These are phyloP conservation scores for Uria lomvia DNA, from an alignment of 2,113 vertebrate species.

Conservation along the genomic window DNA sequence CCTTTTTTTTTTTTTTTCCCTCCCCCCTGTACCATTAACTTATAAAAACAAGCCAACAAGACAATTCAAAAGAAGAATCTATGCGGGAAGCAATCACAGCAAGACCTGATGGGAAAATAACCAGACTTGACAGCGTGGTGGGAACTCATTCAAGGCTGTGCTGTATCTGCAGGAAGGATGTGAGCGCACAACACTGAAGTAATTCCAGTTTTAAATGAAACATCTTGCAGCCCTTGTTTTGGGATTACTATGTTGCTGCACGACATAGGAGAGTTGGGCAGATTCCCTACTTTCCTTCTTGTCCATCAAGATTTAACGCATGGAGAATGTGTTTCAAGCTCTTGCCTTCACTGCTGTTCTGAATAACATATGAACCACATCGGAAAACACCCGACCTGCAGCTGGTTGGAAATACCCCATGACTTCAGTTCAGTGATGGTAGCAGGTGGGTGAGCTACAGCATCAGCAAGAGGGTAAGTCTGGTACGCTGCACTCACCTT, in stretches of 20 bases:
- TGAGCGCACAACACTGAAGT: neutral
- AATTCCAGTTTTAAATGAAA: neutral
- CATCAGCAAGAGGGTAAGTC: neutral
- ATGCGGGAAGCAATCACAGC: neutral
- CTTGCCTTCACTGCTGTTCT: neutral
- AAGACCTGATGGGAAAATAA: constrained; percentile 24
- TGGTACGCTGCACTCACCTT: neutral
- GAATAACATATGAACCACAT: neutral
- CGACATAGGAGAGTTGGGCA: neutral
- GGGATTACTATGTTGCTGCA: neutral
- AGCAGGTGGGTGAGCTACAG: neutral
- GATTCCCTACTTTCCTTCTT: neutral
- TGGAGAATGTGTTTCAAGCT: neutral
- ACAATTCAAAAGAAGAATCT: constrained; percentile 1
- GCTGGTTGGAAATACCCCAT: neutral
- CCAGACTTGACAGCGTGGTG: constrained; percentile 14
- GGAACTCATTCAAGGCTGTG: neutral
- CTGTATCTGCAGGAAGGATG: neutral
- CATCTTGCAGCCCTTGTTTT: neutral
- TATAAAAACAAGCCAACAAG: constrained; percentile 36
- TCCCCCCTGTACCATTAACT: constrained; percentile 5
- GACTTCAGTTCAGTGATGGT: neutral
- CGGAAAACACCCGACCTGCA: neutral
- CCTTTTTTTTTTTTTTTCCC: neutral
- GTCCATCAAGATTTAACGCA: neutral